A percentile compares a stretch with the other conserved stretches of the same genome.
These are phyloP conservation scores for Scomber colias DNA, from an alignment of 2,113 vertebrate genomes.

Conservation along the genomic window DNA sequence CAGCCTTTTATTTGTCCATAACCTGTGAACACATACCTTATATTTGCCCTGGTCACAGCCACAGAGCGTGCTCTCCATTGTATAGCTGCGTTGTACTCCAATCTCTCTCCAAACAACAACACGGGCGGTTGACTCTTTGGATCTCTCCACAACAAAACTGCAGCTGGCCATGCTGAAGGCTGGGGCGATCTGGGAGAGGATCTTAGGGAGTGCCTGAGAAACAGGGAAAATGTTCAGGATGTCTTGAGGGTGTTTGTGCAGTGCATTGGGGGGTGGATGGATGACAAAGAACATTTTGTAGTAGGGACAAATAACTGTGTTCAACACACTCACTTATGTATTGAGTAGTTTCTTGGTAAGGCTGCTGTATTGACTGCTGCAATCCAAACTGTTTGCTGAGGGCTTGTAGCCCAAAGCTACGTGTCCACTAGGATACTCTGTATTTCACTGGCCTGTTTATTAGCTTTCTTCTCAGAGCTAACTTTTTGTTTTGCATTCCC, in stretches of 20 bases:
- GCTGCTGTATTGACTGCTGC: constrained; percentile 11
- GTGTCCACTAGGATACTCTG: constrained; percentile 8
- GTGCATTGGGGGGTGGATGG: background rate
- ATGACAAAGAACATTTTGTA: background rate
- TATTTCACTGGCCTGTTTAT: constrained; percentile 15
- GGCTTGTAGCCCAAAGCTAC: constrained; percentile 10
- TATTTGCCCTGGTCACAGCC: constrained; percentile 99
- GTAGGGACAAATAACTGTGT: constrained; percentile 10
- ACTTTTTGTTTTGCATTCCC: constrained; percentile 7
- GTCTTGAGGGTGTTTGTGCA: background rate
- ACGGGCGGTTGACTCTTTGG: constrained; percentile 96
- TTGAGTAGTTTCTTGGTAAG: constrained; percentile 17
- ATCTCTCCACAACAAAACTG: constrained; percentile 98
- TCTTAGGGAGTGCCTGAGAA: constrained; percentile 92
- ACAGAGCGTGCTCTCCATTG: constrained; percentile 98
- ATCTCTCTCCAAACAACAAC: constrained; percentile 99
- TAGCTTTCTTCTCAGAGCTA: constrained; percentile 13
- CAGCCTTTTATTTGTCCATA: background rate
- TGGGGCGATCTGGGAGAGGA: constrained; percentile 94
- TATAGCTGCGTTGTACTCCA: constrained; percentile 96
- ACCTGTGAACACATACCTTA: constrained; percentile 84
- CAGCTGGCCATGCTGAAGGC: constrained; percentile 97
- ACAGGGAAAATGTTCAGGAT: background rate
- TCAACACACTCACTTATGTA: background rate
- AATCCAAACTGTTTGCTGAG: constrained; percentile 35